A percentile compares a stretch with the other conserved stretches of the same genome.
These are phyloP conservation scores for Globodera rostochiensis DNA, from an alignment of 1,140 invertebrate genomes.

Conservation along the genomic window DNA sequence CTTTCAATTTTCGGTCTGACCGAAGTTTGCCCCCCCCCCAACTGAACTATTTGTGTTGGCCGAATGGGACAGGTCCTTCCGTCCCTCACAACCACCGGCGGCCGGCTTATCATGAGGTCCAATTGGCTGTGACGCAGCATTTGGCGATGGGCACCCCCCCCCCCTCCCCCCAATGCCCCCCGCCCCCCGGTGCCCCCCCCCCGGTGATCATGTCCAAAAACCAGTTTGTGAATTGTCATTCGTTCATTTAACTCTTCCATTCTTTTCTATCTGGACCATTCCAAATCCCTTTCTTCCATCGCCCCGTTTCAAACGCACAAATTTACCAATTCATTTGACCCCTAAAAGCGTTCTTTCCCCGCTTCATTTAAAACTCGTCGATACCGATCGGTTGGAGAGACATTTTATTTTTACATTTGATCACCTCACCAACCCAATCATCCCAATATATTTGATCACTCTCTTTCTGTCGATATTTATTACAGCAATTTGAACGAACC, in stretches of 20 bases:
- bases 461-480: not conserved
- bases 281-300: not conserved
- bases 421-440: not conserved
- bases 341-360: not conserved
- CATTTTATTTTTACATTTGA: not conserved
- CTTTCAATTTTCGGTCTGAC: no score
- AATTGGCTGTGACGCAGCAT: no score
- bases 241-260: not conserved
- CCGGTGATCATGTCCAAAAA: not conserved
- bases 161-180: no score
- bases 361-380: no score
- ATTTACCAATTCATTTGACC: not conserved
- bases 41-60: no score
- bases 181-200: no score
- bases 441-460: not conserved
- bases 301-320: not conserved
- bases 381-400: not conserved
- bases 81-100: not conserved
- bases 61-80: no score
- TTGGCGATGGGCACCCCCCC: no score
- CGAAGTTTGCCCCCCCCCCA: no score
- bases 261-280: not conserved
- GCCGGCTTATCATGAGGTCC: no score
- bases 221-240: not conserved
- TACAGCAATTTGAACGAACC: no score